Conservation (phyloP, 2,888 invertebrate species). For the Hofmannophila pseudospretella region DNA sequence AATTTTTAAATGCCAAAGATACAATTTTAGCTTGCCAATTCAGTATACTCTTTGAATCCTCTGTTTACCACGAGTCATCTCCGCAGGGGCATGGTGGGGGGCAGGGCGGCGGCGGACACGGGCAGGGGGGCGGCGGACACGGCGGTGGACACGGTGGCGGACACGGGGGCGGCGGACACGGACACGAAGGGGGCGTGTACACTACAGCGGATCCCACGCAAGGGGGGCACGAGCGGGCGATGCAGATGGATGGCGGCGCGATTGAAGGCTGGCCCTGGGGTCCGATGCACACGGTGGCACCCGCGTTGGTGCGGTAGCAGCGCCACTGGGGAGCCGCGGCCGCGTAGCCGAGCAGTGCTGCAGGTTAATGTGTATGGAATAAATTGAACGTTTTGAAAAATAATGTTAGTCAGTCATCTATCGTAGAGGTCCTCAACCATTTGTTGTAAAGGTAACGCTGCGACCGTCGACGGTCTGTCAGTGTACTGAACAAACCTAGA, state of each 20-base stretch:
- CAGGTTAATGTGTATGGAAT: too few species aligned
- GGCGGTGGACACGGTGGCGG: conserved; percentile 12
- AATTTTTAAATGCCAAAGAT: neutral
- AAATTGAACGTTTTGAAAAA: neutral
- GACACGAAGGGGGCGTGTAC: conserved; percentile 26
- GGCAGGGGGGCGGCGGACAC: conserved; percentile 10
- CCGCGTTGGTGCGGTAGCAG: conserved; percentile 36
- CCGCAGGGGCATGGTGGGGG: conserved; percentile 9
- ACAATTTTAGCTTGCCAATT: neutral
- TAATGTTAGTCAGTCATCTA: too few species aligned
- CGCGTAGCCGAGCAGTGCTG: conserved; percentile 42
- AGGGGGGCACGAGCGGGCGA: conserved; percentile 28
- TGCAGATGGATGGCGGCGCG: conserved; percentile 34
- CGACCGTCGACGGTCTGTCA: too few species aligned
- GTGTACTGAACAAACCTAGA: too few species aligned
- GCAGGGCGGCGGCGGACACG: conserved; percentile 14
- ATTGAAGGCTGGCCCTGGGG: conserved; percentile 32
- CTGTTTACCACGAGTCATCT: too few species aligned
- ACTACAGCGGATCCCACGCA: conserved; percentile 39
- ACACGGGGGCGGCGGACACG: conserved; percentile 9
- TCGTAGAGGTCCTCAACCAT: too few species aligned
- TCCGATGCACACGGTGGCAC: conserved; percentile 40
- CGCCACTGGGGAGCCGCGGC: conserved; percentile 48
- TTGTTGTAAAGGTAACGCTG: too few species aligned
- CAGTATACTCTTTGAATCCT: neutral